phyloP scores from a whole-genome alignment of 2,888 invertebrate species.

The Rhyacophila evoluta region DNA sequence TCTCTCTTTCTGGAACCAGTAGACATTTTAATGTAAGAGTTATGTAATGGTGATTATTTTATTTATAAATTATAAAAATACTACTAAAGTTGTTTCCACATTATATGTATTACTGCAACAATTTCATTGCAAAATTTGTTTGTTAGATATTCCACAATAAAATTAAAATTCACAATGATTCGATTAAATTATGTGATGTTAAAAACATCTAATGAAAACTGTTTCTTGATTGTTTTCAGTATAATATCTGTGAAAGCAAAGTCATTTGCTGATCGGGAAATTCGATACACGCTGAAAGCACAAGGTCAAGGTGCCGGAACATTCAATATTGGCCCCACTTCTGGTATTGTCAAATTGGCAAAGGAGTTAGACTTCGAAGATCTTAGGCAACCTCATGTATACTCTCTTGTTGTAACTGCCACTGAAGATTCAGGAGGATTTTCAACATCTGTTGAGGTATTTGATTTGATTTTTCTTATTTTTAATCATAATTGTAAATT shows the following conservation, averaged over 20 bases:
- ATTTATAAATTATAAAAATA: no score
- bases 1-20: no score
- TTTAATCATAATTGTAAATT: no score
- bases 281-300: constrained; percentile 94
- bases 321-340: constrained; percentile 94
- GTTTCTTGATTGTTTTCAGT: constrained; percentile 67
- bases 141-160: no score
- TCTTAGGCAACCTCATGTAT: constrained; percentile 92
- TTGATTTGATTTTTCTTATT: constrained; percentile 44
- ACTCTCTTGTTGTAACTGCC: constrained; percentile 92
- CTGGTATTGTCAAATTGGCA: constrained; percentile 94
- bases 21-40: no score
- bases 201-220: no score
- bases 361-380: constrained; percentile 98
- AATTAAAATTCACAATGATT: no score
- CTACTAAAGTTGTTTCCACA: no score
- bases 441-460: constrained; percentile 93
- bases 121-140: no score
- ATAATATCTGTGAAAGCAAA: constrained; percentile 97
- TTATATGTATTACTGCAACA: no score
- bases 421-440: constrained; percentile 98
- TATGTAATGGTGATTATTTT: no score
- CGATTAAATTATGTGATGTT: no score
- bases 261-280: constrained; percentile 96
- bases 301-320: constrained; percentile 95